phyloP scores from a whole-genome alignment of 2,888 invertebrate genomes.

The Encarsia formosa region DNA sequence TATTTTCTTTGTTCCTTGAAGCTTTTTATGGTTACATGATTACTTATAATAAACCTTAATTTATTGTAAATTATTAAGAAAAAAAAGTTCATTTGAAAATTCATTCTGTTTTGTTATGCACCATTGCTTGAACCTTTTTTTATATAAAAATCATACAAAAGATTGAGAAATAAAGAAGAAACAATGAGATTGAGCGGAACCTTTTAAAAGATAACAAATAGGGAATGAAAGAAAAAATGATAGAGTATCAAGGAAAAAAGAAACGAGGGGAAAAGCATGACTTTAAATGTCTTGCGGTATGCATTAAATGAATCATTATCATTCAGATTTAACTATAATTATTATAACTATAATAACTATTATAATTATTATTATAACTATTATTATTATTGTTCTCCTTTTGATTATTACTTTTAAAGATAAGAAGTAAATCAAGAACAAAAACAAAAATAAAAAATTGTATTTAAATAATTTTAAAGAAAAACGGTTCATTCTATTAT shows the following conservation, averaged over 20 bases:
- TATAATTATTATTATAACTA: slow-evolving; percentile 40
- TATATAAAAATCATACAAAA: slow-evolving; percentile 6
- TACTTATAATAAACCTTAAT: too few species aligned
- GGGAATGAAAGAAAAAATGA: slow-evolving; percentile 3
- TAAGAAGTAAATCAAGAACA: slow-evolving; percentile 19
- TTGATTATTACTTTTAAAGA: slow-evolving; percentile 27
- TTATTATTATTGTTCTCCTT: slow-evolving; percentile 36
- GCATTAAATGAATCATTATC: slow-evolving; percentile 19
- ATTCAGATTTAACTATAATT: slow-evolving; percentile 38
- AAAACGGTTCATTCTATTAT: slow-evolving; percentile 41
- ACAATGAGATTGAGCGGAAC: slow-evolving; percentile 12
- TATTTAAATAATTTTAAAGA: slow-evolving; percentile 47
- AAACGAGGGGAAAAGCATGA: slow-evolving; percentile 16
- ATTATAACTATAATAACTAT: slow-evolving; percentile 28
- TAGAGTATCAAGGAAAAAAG: slow-evolving; percentile 11
- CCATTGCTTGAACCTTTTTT: too few species aligned
- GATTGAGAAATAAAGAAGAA: slow-evolving; percentile 8
- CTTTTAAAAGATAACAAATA: slow-evolving; percentile 7
- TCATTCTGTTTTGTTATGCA: too few species aligned
- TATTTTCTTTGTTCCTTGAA: neutral
- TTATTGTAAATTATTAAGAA: too few species aligned
- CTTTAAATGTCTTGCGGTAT: slow-evolving; percentile 9
- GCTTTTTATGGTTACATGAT: too few species aligned
- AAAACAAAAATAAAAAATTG: slow-evolving; percentile 36
- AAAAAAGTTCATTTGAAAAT: too few species aligned